Evolutionary conservation across 2,797 vertebrate genomes (phyloP).

Genomic region (Poeciliopsis infans): DNA sequence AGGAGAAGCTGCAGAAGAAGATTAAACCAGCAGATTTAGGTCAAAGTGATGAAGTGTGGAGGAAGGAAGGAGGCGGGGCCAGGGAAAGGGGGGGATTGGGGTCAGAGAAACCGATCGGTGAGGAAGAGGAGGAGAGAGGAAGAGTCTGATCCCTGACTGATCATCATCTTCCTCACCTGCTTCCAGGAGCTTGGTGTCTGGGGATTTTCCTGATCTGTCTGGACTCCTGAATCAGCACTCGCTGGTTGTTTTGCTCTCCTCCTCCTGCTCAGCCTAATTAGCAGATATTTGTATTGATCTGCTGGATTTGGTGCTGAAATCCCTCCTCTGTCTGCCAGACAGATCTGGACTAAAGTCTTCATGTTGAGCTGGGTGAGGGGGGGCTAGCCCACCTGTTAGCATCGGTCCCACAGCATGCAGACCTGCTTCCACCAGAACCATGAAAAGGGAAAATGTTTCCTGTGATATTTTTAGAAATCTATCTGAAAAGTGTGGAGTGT

Average conservation of each 20-base stretch:
- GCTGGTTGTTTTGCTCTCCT: constrained; percentile 23
- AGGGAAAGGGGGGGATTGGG: constrained; percentile 63
- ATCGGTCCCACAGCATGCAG: constrained; percentile 56
- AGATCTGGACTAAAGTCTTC: constrained; percentile 75
- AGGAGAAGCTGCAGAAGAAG: constrained; percentile 52
- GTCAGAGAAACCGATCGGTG: constrained; percentile 75
- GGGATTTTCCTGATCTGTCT: constrained; percentile 60
- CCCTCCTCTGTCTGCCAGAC: constrained; percentile 77
- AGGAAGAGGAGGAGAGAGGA: constrained; percentile 47
- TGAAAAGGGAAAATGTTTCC: too few species aligned
- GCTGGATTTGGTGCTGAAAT: constrained; percentile 75
- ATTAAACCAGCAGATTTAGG: constrained; percentile 84
- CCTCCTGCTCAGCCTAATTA: constrained; percentile 72
- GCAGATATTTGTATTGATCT: constrained; percentile 83
- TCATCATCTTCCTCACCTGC: constrained; percentile 57
- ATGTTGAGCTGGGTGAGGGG: constrained; percentile 41
- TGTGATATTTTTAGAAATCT: too few species aligned
- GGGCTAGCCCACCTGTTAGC: constrained; percentile 70
- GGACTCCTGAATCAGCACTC: constrained; percentile 68
- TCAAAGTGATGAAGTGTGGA: constrained; percentile 75
- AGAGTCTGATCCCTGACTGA: constrained; percentile 26
- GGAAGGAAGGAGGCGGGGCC: constrained; percentile 42
- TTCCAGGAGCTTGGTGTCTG: constrained; percentile 45
- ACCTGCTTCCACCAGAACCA: constrained; percentile 23
- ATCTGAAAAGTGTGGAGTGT: too few species aligned